phyloP scores from a whole-genome alignment of 2,113 vertebrate species.

The Erythrocercus mccallii region DNA sequence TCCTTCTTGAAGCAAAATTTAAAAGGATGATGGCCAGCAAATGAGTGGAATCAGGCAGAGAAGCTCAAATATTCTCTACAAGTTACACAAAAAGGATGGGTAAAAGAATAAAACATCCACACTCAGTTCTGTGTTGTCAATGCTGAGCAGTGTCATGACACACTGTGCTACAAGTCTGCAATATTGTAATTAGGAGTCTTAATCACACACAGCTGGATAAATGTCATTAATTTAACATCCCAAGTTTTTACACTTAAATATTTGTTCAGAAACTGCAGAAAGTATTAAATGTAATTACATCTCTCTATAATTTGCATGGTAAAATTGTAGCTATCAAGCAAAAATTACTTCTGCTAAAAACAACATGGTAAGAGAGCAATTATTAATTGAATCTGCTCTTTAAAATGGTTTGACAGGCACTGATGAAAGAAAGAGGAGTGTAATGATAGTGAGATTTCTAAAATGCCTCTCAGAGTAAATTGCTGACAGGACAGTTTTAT shows the following conservation, averaged over 20 bases:
- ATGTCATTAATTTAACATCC: constrained; percentile 13
- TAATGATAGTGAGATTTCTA: not conserved
- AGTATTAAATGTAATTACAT: not conserved
- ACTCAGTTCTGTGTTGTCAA: not conserved
- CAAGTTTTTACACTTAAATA: constrained; percentile 9
- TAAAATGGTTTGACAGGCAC: constrained; percentile 14
- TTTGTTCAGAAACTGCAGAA: constrained; percentile 44
- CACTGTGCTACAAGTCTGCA: not conserved
- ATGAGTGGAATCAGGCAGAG: not conserved
- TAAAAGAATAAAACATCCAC: not conserved
- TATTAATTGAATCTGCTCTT: constrained; percentile 43
- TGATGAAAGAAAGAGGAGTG: constrained; percentile 20
- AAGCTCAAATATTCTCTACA: not conserved
- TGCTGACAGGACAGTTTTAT: not conserved
- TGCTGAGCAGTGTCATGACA: not conserved
- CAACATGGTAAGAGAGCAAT: constrained; percentile 14
- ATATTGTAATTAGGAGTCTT: not conserved
- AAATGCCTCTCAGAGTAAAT: not conserved
- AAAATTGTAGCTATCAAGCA: constrained; percentile 36
- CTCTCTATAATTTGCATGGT: not conserved
- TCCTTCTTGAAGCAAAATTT: not conserved
- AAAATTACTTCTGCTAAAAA: constrained; percentile 45
- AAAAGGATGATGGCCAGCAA: not conserved
- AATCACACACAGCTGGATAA: not conserved
- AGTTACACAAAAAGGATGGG: not conserved